A percentile compares a stretch with the other conserved stretches of the same genome.
Conservation (phyloP, 2,797 vertebrate species). For the Malurus splendens region DNA sequence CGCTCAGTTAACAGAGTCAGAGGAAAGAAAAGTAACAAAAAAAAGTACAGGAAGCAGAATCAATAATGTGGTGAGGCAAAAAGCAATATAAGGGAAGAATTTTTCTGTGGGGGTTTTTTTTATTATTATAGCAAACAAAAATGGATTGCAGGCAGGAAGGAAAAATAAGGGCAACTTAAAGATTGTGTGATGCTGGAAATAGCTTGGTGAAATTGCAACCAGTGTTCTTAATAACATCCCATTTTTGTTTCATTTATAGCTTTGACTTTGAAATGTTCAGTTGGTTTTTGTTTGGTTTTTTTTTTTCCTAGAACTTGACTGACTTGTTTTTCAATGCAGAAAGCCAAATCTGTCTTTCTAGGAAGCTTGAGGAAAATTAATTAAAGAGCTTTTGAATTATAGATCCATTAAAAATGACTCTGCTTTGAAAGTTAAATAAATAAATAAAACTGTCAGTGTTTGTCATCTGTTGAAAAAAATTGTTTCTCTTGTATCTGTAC, state of each 20-base stretch:
- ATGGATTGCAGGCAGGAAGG: background rate
- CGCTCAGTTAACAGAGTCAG: background rate
- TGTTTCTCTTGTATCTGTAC: background rate
- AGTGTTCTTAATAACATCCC: background rate
- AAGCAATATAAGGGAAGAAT: background rate
- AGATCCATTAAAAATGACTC: slow-evolving; percentile 34
- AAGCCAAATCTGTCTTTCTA: slow-evolving; percentile 18
- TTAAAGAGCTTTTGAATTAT: slow-evolving; percentile 40
- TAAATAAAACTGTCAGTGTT: slow-evolving; percentile 13
- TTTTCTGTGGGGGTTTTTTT: background rate
- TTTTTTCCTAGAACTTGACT: background rate
- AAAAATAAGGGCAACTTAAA: background rate
- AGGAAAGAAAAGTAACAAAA: background rate
- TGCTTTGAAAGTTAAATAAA: slow-evolving; percentile 37
- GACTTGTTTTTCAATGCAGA: slow-evolving; percentile 23
- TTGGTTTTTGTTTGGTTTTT: background rate
- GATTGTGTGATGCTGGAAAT: background rate
- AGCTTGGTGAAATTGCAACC: background rate
- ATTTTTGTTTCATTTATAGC: background rate
- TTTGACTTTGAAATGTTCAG: background rate
- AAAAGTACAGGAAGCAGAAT: background rate
- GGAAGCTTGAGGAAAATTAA: slow-evolving; percentile 33
- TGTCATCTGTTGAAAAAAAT: background rate
- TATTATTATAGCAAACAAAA: background rate
- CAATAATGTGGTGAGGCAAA: background rate